phyloP scores from a whole-genome alignment of 2,797 vertebrate species.

The Takifugu rubripes region DNA sequence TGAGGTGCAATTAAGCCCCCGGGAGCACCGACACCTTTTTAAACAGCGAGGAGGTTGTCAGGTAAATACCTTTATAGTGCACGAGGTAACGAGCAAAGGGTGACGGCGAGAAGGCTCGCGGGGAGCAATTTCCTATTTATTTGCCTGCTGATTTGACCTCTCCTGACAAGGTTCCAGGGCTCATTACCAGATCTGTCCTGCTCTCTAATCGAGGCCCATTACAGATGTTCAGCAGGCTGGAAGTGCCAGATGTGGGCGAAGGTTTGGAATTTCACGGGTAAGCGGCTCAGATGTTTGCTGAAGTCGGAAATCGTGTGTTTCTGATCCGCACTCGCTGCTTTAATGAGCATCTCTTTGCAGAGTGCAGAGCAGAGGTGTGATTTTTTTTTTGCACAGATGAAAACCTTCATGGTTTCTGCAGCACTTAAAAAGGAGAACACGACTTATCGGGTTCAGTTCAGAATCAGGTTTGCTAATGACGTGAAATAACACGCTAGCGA shows the following conservation, averaged over 20 bases:
- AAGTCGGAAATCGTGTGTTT: conserved; percentile 39
- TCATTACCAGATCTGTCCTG: conserved; percentile 64
- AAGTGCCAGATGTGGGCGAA: conserved; percentile 59
- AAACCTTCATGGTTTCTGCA: too few species aligned
- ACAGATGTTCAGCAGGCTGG: conserved; percentile 62
- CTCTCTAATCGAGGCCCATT: conserved; percentile 70
- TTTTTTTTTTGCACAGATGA: conserved; percentile 3
- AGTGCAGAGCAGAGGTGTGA: conserved; percentile 40
- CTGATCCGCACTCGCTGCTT: conserved; percentile 42
- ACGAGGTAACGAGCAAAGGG: conserved; percentile 68
- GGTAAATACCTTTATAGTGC: conserved; percentile 75
- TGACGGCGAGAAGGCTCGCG: conserved; percentile 69
- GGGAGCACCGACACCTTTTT: conserved; percentile 49
- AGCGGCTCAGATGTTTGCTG: conserved; percentile 55
- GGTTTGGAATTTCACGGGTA: conserved; percentile 48
- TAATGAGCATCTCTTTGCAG: conserved; percentile 40
- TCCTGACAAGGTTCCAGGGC: conserved; percentile 70
- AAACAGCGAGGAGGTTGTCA: conserved; percentile 51
- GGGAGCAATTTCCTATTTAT: conserved; percentile 78
- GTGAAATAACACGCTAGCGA: background rate
- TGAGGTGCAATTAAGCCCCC: conserved; percentile 61
- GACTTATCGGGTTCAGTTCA: background rate
- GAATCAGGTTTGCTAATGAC: background rate
- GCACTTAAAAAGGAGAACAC: background rate
- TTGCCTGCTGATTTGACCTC: conserved; percentile 72